Evolutionary conservation across 1,140 invertebrate species (phyloP), one percentile per base, ranked within the genome.

Genomic region (Mercenaria mercenaria): DNA sequence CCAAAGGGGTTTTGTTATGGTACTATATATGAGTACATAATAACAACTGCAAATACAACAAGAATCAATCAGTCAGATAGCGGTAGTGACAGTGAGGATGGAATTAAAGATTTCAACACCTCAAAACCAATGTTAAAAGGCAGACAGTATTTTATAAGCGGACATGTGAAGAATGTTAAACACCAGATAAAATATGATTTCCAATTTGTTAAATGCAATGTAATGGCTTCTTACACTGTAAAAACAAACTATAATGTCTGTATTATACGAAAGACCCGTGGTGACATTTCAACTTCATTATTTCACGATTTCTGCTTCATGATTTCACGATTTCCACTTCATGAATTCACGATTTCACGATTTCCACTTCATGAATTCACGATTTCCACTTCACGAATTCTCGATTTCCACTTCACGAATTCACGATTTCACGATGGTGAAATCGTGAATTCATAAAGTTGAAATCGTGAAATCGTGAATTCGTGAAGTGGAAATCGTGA

Each of bases 111-210:
- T 41, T 76, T 76, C 50, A 50, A 50, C 32, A 76, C 72, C 2
- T 26, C 64, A 32, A 29, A 67, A 67, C 64, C 64, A 67, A 32
- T 34, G 20, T 2, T 34, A 10, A 67, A 67, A 67, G 64, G 64
- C 2, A 67, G 64, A 67, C 64, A 67, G 23, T 76, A 50, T 32
- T 76, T 76, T 41, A 26, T 11, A 13, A 50, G 41, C 18, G 72
- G 72, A 29, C 72, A 76, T 52, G 72, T 76, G 47, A 76, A 76
- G 50, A 18, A 50, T 26, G 29, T 76, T 2, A 50, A 76, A 32
- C 41, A 76, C 26, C 3, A 32, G 20, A 6, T 10, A 29, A 67
- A 67, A 37, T 4, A 67, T 34, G n/a, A 10, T 20, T 32, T 67
- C 32, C 26, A 67, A 11, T 67, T 67, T 20, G 32, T 67, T 67